These are phyloP conservation scores for Drosophila limbata DNA, from an alignment of 2,888 invertebrate genomes.

Conservation along the genomic window DNA sequence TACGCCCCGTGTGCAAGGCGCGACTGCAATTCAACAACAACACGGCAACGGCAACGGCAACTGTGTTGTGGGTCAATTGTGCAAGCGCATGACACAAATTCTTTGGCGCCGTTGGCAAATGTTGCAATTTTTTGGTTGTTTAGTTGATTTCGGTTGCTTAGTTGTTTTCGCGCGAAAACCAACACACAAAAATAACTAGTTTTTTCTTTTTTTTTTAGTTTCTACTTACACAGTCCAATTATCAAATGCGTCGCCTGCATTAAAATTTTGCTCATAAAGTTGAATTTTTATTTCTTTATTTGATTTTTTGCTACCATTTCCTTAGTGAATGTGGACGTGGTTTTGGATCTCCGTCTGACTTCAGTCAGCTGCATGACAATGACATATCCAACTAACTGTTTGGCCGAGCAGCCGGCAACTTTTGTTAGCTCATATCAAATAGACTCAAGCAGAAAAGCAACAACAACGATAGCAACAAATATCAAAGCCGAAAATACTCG, in stretches of 20 bases:
- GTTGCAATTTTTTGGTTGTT: slow-evolving; percentile 53
- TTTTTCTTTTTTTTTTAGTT: slow-evolving; percentile 12
- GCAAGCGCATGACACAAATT: slow-evolving; percentile 73
- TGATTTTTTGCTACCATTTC: slow-evolving; percentile 44
- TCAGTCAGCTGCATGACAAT: slow-evolving; percentile 27
- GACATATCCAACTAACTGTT: slow-evolving; percentile 27
- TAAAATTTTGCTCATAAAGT: slow-evolving; percentile 41
- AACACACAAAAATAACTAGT: slow-evolving; percentile 42
- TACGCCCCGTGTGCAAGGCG: slow-evolving; percentile 54
- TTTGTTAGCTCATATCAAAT: slow-evolving; percentile 39
- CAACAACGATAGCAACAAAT: slow-evolving; percentile 19
- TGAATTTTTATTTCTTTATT: neutral
- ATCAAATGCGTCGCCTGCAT: slow-evolving; percentile 48
- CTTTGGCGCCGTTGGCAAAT: slow-evolving; percentile 60
- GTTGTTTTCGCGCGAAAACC: slow-evolving; percentile 34
- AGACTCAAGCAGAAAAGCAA: slow-evolving; percentile 21
- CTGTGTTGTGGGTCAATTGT: slow-evolving; percentile 54
- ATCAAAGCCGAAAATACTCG: slow-evolving; percentile 31
- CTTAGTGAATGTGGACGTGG: slow-evolving; percentile 52
- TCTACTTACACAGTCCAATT: slow-evolving; percentile 43
- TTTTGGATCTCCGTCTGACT: slow-evolving; percentile 3
- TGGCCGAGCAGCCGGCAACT: slow-evolving; percentile 34
- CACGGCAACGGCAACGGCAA: neutral
- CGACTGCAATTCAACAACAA: slow-evolving; percentile 22
- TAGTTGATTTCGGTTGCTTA: slow-evolving; percentile 12